Conservation (phyloP, 2,797 vertebrate genomes). For the Salmo trutta region DNA sequence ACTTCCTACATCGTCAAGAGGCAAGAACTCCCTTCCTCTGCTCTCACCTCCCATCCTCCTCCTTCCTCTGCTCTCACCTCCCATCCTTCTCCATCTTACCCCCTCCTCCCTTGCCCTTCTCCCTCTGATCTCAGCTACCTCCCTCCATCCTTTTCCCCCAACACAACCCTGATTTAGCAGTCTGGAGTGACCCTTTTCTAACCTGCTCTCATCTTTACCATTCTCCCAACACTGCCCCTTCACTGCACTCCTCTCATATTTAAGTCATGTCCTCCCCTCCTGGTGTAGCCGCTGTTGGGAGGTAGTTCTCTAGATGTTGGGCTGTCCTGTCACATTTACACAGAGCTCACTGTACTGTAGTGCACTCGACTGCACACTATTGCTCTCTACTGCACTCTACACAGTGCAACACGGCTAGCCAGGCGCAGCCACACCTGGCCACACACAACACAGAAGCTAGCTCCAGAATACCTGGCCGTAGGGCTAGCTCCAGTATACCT, state of each 20-base stretch:
- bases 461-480: too few species aligned
- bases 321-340: slow-evolving; percentile 71
- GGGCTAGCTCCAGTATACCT: too few species aligned
- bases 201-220: too few species aligned
- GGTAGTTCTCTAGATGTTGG: slow-evolving; percentile 60
- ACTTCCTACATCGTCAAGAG: background rate
- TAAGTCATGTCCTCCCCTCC: slow-evolving; percentile 50
- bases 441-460: background rate
- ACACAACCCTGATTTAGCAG: slow-evolving; percentile 9
- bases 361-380: slow-evolving; percentile 28
- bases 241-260: slow-evolving; percentile 43
- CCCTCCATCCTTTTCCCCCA: background rate
- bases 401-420: slow-evolving; percentile 35
- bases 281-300: slow-evolving; percentile 48
- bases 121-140: background rate
- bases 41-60: background rate
- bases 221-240: slow-evolving; percentile 4
- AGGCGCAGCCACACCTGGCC: slow-evolving; percentile 32
- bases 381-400: slow-evolving; percentile 57
- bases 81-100: background rate
- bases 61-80: background rate
- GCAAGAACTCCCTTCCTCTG: too few species aligned
- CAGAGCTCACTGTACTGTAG: slow-evolving; percentile 58
- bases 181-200: slow-evolving; percentile 10
- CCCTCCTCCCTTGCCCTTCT: background rate